Base-by-base conservation (phyloP, 2,113 vertebrate species). In the Lota lota region DNA sequence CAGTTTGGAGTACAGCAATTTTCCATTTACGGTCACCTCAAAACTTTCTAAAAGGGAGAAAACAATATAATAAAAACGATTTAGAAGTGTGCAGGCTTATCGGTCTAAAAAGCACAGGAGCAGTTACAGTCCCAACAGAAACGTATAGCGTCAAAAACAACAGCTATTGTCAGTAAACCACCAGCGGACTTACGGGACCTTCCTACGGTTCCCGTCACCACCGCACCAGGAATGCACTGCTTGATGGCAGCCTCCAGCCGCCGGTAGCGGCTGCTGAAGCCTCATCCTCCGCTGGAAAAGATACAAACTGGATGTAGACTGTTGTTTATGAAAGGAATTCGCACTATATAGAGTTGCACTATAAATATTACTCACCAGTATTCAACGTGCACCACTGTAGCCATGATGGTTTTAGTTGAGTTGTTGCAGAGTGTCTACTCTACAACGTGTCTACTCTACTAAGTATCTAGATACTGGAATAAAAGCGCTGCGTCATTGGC, bases 1-100 rank as follows among this genome's bases (percentile, higher is more conserved):
- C 16, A 85, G 70, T 56, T 88, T 90, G 47, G 90, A 90, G 83
- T 65, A 85, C 56, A 90, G 21, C 50, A 82, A 24, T 15, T 87
- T 0, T 0, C 69, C 74, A 1, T 88, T 78, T 20, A 90, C 19
- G 0, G 28, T 62, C 14, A 91, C 71, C 62, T 91, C 89, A 74
- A 90, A 92, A 70, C 84, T 88, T 12, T 66, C 91, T 91, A 83
- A 3, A 18, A 65, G 36, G 50, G 57, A 22, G 21, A 36, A 22
- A 36, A 36, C 16, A 56, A 22, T 1, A 0, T 18, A 20, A 36
- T 14, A 3, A 2, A 58, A 22, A 61, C 1, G 14, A 8, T 18
- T 4, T 28, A 28, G 24, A 28, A 28, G 24, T 28, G 2, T 28
- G 24, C 4, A 4, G 24, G 24, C 4, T 28, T 28, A 28, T 28